Conservation (phyloP, 2,888 invertebrate genomes). For the Ptychoptera albimana region DNA sequence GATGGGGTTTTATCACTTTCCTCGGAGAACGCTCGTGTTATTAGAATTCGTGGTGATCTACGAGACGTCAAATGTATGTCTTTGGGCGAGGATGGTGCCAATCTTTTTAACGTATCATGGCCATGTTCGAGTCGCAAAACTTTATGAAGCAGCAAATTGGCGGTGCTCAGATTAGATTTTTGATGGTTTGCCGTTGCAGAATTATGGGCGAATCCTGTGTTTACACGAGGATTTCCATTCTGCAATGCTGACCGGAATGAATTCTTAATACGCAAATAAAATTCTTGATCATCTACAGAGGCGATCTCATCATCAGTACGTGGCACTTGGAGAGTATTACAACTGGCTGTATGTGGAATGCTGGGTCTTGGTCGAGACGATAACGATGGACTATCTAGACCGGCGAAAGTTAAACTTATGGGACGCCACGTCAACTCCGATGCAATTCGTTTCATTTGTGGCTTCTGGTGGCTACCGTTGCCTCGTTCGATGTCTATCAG, state of each 20-base stretch:
- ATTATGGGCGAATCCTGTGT: constrained; percentile 13
- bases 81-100: constrained; percentile 16
- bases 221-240: constrained; percentile 32
- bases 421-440: constrained; percentile 37
- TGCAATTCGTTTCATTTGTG: constrained; percentile 31
- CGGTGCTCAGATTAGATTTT: constrained; percentile 5
- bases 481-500: constrained; percentile 32
- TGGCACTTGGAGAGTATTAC: constrained; percentile 49
- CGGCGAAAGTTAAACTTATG: constrained; percentile 18
- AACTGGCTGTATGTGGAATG: constrained; percentile 47
- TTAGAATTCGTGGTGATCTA: constrained; percentile 51
- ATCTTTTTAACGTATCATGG: constrained; percentile 12
- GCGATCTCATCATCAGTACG: constrained; percentile 30
- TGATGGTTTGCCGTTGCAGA: not conserved
- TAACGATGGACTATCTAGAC: constrained; percentile 17
- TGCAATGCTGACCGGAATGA: constrained; percentile 17
- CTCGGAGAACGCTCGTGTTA: constrained; percentile 56
- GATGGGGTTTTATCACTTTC: constrained; percentile 46
- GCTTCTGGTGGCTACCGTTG: constrained; percentile 13
- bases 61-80: constrained; percentile 26
- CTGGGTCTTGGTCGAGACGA: constrained; percentile 20
- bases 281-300: constrained; percentile 24
- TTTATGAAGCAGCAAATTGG: constrained; percentile 26
- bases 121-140: constrained; percentile 36
- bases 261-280: constrained; percentile 15